Evolutionary conservation across 2,113 vertebrate species (phyloP), one percentile per base, ranked within the genome.

Genomic region (Phasianus colchicus): DNA sequence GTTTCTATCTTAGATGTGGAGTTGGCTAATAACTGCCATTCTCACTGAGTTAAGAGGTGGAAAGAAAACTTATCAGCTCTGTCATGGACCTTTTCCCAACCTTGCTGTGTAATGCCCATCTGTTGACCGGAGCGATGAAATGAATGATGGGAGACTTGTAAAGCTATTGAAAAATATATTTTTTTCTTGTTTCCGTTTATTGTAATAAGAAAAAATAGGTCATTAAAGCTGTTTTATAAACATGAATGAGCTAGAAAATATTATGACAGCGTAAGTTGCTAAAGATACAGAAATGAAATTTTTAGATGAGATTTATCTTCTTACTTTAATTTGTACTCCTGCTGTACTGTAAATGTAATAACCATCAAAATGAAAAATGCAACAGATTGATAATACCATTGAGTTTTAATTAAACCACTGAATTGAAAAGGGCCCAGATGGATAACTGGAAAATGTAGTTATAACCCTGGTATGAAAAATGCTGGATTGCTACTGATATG

Each of bases 341-440:
- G 97, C 97, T 98, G 97, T 98, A 98, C 96, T 98, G 95, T 97
- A 98, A 98, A 98, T 97, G 96, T 97, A 98, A 98, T 98, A 98
- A 98, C 97, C 95, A 98, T 98, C 98, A 98, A 97, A 97, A 98
- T 98, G 98, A 98, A 98, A 98, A 98, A 98, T 98, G 97, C 97
- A 98, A 97, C 98, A 98, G 98, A 98, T 98, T 98, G 98, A 98
- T 98, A 98, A 98, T 98, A 98, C 97, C 96, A 98, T 97, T 98
- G 97, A 98, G 97, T 97, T 98, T 98, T 98, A 98, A 98, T 98
- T 98, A 98, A 98, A 98, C 96, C 93, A 96, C 97, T 98, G 97
- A 98, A 98, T 98, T 98, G 98, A 98, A 98, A 98, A 98, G 90
- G 97, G 92, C 97, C 97, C 98, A 98, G 98, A 98, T 98, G 97